Evolutionary conservation across 1,140 invertebrate species (phyloP).

Genomic region (Pristionchus pacificus): DNA sequence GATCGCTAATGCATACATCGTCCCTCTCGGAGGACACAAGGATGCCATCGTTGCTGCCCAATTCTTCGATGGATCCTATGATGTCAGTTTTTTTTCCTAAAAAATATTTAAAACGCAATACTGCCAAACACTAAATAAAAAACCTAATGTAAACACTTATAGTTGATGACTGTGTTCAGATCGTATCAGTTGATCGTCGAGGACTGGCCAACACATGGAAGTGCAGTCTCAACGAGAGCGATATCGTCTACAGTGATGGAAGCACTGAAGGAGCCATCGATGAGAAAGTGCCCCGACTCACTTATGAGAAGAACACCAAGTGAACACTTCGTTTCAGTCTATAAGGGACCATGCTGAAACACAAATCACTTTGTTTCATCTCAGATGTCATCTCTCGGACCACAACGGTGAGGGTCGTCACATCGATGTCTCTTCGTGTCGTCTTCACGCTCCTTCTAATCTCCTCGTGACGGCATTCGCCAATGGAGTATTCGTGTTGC

Average conservation of each 20-base stretch:
- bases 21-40: slow-evolving; percentile 73
- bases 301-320: slow-evolving; percentile 26
- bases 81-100: slow-evolving; percentile 60
- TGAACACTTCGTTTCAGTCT: slow-evolving; percentile 16
- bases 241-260: slow-evolving; percentile 59
- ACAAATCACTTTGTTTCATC: slow-evolving; percentile 3
- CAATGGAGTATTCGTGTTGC: slow-evolving; percentile 78
- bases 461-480: slow-evolving; percentile 71
- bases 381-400: too few species aligned
- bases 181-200: slow-evolving; percentile 63
- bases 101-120: too few species aligned
- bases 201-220: slow-evolving; percentile 80
- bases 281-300: slow-evolving; percentile 7
- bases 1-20: slow-evolving; percentile 63
- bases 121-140: too few species aligned
- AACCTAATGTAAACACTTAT: slow-evolving; percentile 1
- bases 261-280: slow-evolving; percentile 22
- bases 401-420: slow-evolving; percentile 1
- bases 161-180: slow-evolving; percentile 36
- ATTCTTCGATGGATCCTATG: slow-evolving; percentile 79
- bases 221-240: slow-evolving; percentile 70
- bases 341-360: background rate
- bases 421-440: slow-evolving; percentile 20
- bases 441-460: slow-evolving; percentile 20
- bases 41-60: slow-evolving; percentile 77